Evolutionary conservation across 2,888 invertebrate genomes (phyloP).

Genomic region (Atrina japonica): DNA sequence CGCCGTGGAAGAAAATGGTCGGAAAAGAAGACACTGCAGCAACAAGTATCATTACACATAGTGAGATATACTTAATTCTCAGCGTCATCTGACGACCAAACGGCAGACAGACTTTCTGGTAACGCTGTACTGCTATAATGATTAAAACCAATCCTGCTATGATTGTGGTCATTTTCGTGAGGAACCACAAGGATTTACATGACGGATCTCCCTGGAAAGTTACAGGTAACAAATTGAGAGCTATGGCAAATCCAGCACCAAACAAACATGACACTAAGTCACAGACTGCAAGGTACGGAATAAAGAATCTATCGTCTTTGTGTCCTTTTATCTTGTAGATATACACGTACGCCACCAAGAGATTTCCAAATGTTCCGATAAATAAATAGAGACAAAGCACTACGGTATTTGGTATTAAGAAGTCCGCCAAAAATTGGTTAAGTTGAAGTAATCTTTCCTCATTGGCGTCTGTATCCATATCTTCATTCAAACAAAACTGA

Average conservation of each 20-base stretch:
- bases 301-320: slow-evolving; percentile 25
- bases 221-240: slow-evolving; percentile 24
- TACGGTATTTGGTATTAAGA: slow-evolving; percentile 13
- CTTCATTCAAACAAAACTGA: too few species aligned
- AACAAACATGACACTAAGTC: slow-evolving; percentile 19
- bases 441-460: background rate
- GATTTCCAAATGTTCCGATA: slow-evolving; percentile 21
- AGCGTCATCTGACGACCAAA: slow-evolving; percentile 31
- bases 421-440: slow-evolving; percentile 9
- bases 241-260: slow-evolving; percentile 18
- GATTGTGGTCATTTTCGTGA: slow-evolving; percentile 6
- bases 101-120: slow-evolving; percentile 27
- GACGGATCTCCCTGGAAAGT: slow-evolving; percentile 10
- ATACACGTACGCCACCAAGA: slow-evolving; percentile 25
- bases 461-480: too few species aligned
- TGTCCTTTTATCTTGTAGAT: slow-evolving; percentile 13
- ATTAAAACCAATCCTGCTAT: slow-evolving; percentile 19
- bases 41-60: slow-evolving; percentile 1
- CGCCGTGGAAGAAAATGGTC: slow-evolving; percentile 27
- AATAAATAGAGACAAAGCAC: slow-evolving; percentile 19
- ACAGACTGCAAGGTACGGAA: slow-evolving; percentile 21
- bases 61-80: slow-evolving; percentile 3
- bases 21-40: slow-evolving; percentile 15
- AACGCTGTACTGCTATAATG: slow-evolving; percentile 25
- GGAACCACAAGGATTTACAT: slow-evolving; percentile 26